Evolutionary conservation across 2,797 vertebrate species (phyloP).

Genomic region (Gymnoscopelus microlampas): DNA sequence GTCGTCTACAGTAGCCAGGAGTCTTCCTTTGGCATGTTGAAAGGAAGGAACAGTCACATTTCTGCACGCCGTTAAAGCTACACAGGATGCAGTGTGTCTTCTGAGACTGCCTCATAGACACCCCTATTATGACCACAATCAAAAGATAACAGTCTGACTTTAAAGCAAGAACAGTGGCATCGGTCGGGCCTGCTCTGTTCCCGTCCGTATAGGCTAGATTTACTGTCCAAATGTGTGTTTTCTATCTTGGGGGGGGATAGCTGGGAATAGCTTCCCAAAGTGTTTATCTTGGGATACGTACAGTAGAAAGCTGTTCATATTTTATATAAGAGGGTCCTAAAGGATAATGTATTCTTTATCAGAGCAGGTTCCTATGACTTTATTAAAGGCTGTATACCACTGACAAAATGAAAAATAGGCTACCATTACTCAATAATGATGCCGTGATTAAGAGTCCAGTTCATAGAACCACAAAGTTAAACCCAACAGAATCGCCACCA

Average conservation of each 20-base stretch:
- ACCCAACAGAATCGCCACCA: not conserved
- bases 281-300: not conserved
- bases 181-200: not conserved
- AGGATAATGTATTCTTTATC: slow-evolving; percentile 1
- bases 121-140: slow-evolving; percentile 25
- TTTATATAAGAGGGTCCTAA: slow-evolving; percentile 2
- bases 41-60: slow-evolving; percentile 20
- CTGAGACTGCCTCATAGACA: slow-evolving; percentile 28
- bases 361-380: not conserved
- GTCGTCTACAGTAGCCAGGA: slow-evolving; percentile 44
- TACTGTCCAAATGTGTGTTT: not conserved
- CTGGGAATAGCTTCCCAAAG: not conserved
- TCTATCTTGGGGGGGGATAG: not conserved
- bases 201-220: not conserved
- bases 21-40: slow-evolving; percentile 28
- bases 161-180: not conserved
- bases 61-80: slow-evolving; percentile 7
- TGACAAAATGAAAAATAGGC: not conserved
- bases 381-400: not conserved
- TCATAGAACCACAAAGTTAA: not conserved
- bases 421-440: no score
- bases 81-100: slow-evolving; percentile 9
- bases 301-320: not conserved
- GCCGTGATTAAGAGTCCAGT: no score
- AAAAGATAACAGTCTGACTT: slow-evolving; percentile 15